Conservation (phyloP, 2,113 vertebrate species). For the Prietella phreatophila region DNA sequence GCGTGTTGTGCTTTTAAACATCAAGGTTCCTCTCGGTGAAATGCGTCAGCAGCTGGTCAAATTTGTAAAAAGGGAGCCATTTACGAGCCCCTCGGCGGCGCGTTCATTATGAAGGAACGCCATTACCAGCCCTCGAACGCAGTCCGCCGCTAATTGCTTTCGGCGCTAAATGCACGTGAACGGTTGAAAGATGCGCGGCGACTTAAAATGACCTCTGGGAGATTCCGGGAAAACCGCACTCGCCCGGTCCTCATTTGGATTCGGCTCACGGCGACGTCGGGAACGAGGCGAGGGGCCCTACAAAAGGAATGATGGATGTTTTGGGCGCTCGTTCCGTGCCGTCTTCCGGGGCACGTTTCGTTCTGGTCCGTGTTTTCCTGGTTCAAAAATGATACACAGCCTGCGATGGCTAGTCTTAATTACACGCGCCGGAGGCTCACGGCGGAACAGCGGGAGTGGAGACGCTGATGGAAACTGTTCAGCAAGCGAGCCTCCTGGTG, state of each 20-base stretch:
- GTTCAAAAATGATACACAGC: conserved; percentile 25
- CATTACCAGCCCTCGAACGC: conserved; percentile 23
- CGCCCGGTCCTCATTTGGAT: not conserved
- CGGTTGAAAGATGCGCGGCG: conserved; percentile 11
- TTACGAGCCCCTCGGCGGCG: not conserved
- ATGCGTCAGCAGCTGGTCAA: not conserved
- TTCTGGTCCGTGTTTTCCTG: not conserved
- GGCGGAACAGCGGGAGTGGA: conserved; percentile 22
- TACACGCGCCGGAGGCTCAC: not conserved
- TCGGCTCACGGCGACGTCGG: not conserved
- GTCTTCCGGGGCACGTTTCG: conserved; percentile 10
- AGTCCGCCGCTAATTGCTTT: conserved; percentile 26
- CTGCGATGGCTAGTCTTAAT: conserved; percentile 31
- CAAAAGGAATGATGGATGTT: not conserved
- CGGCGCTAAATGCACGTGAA: conserved; percentile 11
- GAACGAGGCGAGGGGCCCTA: not conserved
- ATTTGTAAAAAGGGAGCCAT: not conserved
- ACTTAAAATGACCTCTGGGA: conserved; percentile 42
- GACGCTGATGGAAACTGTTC: conserved; percentile 31
- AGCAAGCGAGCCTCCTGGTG: conserved; percentile 16
- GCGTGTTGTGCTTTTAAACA: not conserved
- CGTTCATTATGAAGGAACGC: not conserved
- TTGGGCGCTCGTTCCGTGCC: not conserved
- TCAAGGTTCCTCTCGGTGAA: not conserved
- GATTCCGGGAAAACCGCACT: not conserved